phyloP scores from a whole-genome alignment of 2,797 vertebrate species.

The Hypotaenidia okinawae region DNA sequence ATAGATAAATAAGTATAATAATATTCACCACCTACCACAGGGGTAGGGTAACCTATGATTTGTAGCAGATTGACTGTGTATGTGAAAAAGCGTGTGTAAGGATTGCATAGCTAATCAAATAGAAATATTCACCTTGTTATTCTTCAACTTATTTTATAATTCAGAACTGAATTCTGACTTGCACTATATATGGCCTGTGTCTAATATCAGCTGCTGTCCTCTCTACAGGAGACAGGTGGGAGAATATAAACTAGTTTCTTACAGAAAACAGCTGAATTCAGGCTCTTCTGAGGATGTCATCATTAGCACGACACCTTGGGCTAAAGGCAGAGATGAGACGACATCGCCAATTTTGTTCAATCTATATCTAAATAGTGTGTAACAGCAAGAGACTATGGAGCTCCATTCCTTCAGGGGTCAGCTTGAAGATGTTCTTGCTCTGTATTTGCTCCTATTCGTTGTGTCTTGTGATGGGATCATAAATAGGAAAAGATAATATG shows the following conservation, averaged over 20 bases:
- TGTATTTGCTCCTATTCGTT: background rate
- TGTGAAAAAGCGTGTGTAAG: background rate
- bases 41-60: background rate
- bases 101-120: background rate
- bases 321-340: background rate
- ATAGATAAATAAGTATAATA: background rate
- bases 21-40: background rate
- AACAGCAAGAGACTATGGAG: background rate
- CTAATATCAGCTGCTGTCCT: background rate
- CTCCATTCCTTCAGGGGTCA: background rate
- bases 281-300: background rate
- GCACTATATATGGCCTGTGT: background rate
- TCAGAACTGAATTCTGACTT: background rate
- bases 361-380: background rate
- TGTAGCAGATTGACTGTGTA: background rate
- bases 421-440: background rate
- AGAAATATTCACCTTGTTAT: background rate
- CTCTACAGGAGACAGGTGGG: background rate
- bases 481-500: background rate
- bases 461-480: background rate
- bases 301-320: background rate
- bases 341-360: background rate
- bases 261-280: background rate
- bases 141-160: background rate
- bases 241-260: background rate